Evolutionary conservation across 2,888 invertebrate species (phyloP).

Genomic region (Drosophila quinaria): DNA sequence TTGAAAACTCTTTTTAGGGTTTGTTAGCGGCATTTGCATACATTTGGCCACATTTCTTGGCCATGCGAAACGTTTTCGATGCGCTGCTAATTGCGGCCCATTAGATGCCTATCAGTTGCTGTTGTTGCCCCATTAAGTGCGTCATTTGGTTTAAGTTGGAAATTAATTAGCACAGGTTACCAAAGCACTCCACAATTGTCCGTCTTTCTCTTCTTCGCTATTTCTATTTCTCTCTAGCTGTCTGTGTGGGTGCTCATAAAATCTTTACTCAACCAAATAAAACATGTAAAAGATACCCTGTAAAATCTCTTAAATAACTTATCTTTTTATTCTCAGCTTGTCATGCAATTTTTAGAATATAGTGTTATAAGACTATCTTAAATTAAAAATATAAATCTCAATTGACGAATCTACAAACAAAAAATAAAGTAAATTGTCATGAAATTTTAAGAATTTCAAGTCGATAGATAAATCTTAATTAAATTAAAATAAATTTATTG

Average conservation of each 20-base stretch:
- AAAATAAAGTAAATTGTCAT: too few species aligned
- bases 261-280: neutral
- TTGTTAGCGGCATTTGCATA: conserved; percentile 64
- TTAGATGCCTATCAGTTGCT: conserved; percentile 69
- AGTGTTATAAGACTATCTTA: too few species aligned
- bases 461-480: neutral
- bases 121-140: conserved; percentile 67
- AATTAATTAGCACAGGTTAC: conserved; percentile 77
- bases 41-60: conserved; percentile 64
- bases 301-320: neutral
- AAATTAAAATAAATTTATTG: neutral
- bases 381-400: too few species aligned
- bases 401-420: too few species aligned
- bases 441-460: neutral
- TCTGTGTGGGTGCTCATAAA: conserved; percentile 72
- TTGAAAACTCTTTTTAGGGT: conserved; percentile 57
- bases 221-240: conserved; percentile 10
- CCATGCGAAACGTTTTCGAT: conserved; percentile 64
- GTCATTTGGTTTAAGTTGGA: conserved; percentile 66
- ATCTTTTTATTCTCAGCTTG: neutral
- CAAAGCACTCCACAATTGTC: conserved; percentile 12
- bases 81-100: conserved; percentile 69
- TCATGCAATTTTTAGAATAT: too few species aligned
- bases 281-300: neutral
- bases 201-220: neutral